Evolutionary conservation across 35 echinoderm and acorn worm species (phyloP).

Genomic region (Ptychodera flava): DNA sequence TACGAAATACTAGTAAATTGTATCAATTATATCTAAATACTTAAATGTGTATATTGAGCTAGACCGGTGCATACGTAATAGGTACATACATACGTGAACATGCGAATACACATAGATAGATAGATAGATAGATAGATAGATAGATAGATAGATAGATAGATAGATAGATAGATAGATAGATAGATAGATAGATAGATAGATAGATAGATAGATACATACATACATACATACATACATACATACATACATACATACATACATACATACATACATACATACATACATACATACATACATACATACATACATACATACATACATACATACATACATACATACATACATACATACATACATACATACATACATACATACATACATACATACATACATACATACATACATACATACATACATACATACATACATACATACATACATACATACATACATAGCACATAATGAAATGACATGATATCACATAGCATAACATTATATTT

Average conservation of each 20-base stretch:
- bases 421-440: slow-evolving; percentile 2
- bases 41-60: too few species aligned
- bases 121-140: neutral
- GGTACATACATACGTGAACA: neutral
- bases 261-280: neutral
- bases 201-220: neutral
- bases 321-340: neutral
- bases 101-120: neutral
- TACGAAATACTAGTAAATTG: too few species aligned
- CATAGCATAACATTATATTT: too few species aligned
- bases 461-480: too few species aligned
- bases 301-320: neutral
- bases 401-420: neutral
- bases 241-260: neutral
- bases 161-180: neutral
- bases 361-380: slow-evolving; percentile 2
- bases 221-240: neutral
- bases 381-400: slow-evolving; percentile 2
- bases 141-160: neutral
- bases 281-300: slow-evolving; percentile 2
- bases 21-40: too few species aligned
- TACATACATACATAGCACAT: neutral
- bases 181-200: neutral
- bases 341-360: neutral
- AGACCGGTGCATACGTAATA: neutral